Evolutionary conservation across 2,113 vertebrate genomes (phyloP), one percentile per base, ranked within the genome.

Genomic region (Oreochromis niloticus): DNA sequence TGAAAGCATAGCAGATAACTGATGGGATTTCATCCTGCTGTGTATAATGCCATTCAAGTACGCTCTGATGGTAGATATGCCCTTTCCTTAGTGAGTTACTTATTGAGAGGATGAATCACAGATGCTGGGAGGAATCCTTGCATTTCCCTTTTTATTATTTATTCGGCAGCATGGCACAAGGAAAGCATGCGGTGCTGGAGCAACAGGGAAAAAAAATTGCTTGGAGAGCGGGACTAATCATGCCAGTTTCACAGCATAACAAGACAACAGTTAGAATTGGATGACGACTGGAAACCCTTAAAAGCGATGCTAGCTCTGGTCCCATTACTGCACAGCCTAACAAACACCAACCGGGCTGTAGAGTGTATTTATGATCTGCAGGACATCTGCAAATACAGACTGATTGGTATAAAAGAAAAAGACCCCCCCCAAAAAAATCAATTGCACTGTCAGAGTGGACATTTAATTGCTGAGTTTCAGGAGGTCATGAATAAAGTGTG

Each of bases 141-240:
- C 87, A 87, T 89, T 87, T 85, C 32, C 61, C 50, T 63, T 75
- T 92, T 92, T 75, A 84, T 90, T 92, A 92, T 93, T 88, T 90
- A 90, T 89, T 90, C 39, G 78, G 63, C 86, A 73, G 86, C 48
- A 61, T 24, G 48, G 46, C 63, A 85, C 84, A 83, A 9, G 22
- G 84, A 85, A 59, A 52, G 41, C 82, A 68, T 78, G 66, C 81
- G 13, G 87, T 32, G 91, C 61, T 81, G 84, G 71, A 50, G 86
- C 73, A 54, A 79, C 75, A 52, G 52, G 83, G 75, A 63, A 80
- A 80, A 81, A 66, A 63, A 5, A 9, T 80, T 83, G 63, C 75
- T 75, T 39, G 46, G 57, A 89, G 78, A 68, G 61, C 50, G 22
- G 43, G 19, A 71, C 80, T 52, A 85, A 88, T 89, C 87, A 50